Conservation (phyloP, 2,797 vertebrate species). For the Pseudomugil tenellus region DNA sequence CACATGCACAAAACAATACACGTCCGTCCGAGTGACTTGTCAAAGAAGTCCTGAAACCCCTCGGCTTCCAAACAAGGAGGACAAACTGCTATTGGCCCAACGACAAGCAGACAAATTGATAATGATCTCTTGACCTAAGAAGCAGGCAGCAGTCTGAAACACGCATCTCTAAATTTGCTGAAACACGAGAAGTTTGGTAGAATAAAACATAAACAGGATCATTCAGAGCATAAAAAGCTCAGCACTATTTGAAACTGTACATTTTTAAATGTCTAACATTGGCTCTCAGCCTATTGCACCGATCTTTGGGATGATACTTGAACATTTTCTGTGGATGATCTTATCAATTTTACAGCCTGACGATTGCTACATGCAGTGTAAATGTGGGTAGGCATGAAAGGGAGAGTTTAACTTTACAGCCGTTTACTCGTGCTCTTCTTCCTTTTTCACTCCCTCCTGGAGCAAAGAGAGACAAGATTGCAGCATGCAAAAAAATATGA, state of each 20-base stretch:
- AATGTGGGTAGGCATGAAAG: neutral
- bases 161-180: slow-evolving; percentile 27
- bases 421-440: neutral
- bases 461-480: neutral
- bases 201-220: slow-evolving; percentile 25
- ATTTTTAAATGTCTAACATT: neutral
- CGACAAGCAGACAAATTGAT: slow-evolving; percentile 66
- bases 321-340: neutral
- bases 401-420: neutral
- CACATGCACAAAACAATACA: slow-evolving; percentile 11
- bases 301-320: neutral
- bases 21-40: slow-evolving; percentile 8
- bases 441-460: neutral
- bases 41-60: slow-evolving; percentile 41
- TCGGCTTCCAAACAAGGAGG: slow-evolving; percentile 37
- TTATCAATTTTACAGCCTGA: neutral
- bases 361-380: neutral
- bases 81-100: slow-evolving; percentile 51
- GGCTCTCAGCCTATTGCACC: neutral
- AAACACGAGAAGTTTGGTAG: slow-evolving; percentile 5
- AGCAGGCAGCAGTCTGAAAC: slow-evolving; percentile 38
- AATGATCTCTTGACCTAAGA: slow-evolving; percentile 63
- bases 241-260: slow-evolving; percentile 17
- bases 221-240: slow-evolving; percentile 18
- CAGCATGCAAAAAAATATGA: neutral